Percentiles rank a stretch among this genome's conserved stretches.
Evolutionary conservation across 2,797 vertebrate species (phyloP).

Genomic region (Premnoplex brunnescens): DNA sequence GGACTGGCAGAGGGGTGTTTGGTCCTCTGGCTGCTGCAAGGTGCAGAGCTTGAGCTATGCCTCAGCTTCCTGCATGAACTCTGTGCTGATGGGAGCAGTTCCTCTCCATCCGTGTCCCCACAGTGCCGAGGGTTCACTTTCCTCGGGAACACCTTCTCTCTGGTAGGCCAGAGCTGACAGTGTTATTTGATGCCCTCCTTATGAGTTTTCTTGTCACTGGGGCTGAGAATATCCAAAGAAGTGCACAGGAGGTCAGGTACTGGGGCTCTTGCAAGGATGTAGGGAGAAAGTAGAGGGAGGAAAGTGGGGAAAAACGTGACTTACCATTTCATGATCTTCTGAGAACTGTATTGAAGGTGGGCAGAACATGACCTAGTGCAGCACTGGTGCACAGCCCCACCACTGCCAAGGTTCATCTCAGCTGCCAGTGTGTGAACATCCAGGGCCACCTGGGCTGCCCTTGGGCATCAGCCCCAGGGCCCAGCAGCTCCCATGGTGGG

Average conservation of each 20-base stretch:
- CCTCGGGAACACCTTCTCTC: not conserved
- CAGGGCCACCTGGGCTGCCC: not conserved
- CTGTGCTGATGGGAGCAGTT: not conserved
- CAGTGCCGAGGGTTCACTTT: fast-evolving
- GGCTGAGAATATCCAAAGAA: not conserved
- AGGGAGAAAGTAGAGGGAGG: not conserved
- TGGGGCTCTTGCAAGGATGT: too few species aligned
- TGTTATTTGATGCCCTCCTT: fast-evolving
- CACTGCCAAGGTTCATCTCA: not conserved
- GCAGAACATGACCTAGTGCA: fast-evolving
- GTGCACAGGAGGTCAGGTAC: fast-evolving
- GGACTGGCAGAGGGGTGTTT: fast-evolving
- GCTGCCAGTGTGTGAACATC: not conserved
- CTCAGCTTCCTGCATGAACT: not conserved
- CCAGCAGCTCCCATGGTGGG: fast-evolving
- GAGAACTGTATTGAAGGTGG: not conserved
- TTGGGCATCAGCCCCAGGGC: not conserved
- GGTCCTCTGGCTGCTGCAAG: fast-evolving
- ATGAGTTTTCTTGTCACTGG: not conserved
- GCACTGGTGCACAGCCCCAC: not conserved
- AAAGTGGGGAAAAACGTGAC: not conserved
- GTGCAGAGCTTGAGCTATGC: not conserved
- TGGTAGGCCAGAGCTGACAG: not conserved
- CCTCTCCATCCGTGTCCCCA: not conserved
- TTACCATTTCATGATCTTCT: not conserved